phyloP scores from a whole-genome alignment of 2,113 vertebrate genomes.

The Eolophus roseicapilla region DNA sequence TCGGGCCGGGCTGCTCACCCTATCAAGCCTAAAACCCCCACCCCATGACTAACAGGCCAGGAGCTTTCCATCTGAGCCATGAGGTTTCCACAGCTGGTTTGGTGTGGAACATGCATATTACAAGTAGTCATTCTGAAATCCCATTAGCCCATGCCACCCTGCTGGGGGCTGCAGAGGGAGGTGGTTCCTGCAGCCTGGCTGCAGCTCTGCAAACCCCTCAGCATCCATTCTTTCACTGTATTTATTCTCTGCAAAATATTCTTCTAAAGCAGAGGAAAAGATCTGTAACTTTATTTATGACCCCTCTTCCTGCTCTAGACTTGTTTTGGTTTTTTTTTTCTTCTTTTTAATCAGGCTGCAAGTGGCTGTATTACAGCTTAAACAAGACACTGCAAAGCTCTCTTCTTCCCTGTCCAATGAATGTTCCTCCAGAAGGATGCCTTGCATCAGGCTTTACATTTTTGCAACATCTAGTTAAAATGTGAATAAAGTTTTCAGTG shows the following conservation, averaged over 20 bases:
- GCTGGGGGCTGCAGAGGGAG: rapidly evolving
- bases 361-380: not conserved
- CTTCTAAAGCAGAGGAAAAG: not conserved
- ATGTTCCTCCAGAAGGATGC: not conserved
- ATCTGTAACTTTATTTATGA: not conserved
- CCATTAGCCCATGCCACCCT: rapidly evolving
- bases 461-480: not conserved
- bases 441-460: not conserved
- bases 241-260: not conserved
- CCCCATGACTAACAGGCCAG: rapidly evolving
- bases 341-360: not conserved
- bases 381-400: not conserved
- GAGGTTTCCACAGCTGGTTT: not conserved
- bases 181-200: not conserved
- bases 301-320: not conserved
- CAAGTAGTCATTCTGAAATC: no score
- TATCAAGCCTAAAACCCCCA: rapidly evolving
- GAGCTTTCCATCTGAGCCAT: rapidly evolving
- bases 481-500: not conserved
- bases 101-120: not conserved
- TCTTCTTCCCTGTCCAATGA: not conserved
- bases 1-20: not conserved
- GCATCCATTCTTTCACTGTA: not conserved
- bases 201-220: rapidly evolving
- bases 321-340: not conserved